phyloP scores from a whole-genome alignment of 2,113 vertebrate genomes.

The Typhlomys cinereus region DNA sequence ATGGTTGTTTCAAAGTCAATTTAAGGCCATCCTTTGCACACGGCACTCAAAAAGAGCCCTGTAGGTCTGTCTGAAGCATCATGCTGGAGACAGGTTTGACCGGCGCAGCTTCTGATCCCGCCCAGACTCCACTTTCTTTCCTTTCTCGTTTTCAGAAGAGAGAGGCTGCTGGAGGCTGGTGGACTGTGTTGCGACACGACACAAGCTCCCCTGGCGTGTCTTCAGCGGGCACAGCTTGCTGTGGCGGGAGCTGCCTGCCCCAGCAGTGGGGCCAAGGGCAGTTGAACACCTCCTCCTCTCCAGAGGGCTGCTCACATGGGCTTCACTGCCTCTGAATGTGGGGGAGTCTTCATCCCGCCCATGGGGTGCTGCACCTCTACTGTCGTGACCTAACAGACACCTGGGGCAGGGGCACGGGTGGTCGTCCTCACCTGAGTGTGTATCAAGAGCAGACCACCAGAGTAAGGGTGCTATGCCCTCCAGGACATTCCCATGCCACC shows the following conservation, averaged over 20 bases:
- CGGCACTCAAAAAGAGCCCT: neutral
- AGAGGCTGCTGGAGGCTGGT: no score
- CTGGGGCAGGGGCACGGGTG: fast-evolving
- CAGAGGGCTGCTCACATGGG: fast-evolving
- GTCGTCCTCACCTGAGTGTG: fast-evolving
- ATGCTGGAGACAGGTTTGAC: neutral
- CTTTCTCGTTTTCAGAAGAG: neutral
- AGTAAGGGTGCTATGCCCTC: no score
- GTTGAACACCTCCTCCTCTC: fast-evolving
- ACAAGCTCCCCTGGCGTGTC: no score
- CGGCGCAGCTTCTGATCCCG: neutral
- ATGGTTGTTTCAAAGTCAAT: neutral
- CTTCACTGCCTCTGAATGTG: fast-evolving
- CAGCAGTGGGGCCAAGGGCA: fast-evolving
- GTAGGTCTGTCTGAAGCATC: fast-evolving
- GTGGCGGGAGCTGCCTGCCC: fast-evolving
- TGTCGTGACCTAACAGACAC: fast-evolving
- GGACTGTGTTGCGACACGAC: neutral
- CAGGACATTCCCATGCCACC: neutral
- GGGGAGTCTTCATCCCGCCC: neutral
- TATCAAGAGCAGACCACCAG: neutral
- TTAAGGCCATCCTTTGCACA: neutral
- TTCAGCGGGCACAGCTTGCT: neutral
- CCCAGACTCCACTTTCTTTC: neutral
- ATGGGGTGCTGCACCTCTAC: fast-evolving